Base-by-base conservation (phyloP, 2,888 invertebrate species). In the Eristalinus sepulchralis region DNA sequence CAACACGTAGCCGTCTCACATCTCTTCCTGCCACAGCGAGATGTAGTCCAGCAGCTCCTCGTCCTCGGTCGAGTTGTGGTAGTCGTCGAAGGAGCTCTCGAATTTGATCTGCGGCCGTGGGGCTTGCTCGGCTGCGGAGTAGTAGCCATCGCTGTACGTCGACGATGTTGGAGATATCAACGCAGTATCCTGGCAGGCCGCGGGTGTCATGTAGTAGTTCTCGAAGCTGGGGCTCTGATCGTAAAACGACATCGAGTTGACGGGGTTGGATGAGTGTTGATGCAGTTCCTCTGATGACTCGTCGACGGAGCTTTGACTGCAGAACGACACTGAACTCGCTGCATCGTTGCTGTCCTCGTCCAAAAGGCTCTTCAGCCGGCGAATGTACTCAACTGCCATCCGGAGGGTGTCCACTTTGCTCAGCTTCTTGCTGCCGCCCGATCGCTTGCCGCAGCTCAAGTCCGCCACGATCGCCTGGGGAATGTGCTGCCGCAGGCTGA, bases 371-470 rank as follows among this genome's bases (percentile, higher is more conserved):
- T 97, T 96, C 79, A 98, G 93, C 88, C 96, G 96, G 85, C 96
- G 94, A 88, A 98, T 98, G 90, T 98, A 98, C 92, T 98, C 97
- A 57, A 98, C 97, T 0, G 98, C 98, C 91, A 97, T 94, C 88
- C 96, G 94, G 62, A 98, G 93, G 0, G 98, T 98, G 91, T 98
- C 98, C 77, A 97, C 97, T 94, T 97, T 97, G 91, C 96, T 96
- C 22, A 97, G 93, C 91, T 97, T 97, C 90, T 97, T 95, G 88
- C 96, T 96, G 88, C 96, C 95, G 77, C 92, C 92, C 5, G 91
- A 90, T 88, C 97, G 94, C 1, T 96, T 95, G 2, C 95, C 95
- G 70, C 93, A 93, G 82, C 95, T 95, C 73, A 96, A 91, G 20
- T 96, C 96, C 27, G 96, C 95, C 0, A 96, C 94, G 31, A 97